Evolutionary conservation across 2,113 vertebrate species (phyloP), one percentile per base, ranked within the genome.

Genomic region (Mobula hypostoma): DNA sequence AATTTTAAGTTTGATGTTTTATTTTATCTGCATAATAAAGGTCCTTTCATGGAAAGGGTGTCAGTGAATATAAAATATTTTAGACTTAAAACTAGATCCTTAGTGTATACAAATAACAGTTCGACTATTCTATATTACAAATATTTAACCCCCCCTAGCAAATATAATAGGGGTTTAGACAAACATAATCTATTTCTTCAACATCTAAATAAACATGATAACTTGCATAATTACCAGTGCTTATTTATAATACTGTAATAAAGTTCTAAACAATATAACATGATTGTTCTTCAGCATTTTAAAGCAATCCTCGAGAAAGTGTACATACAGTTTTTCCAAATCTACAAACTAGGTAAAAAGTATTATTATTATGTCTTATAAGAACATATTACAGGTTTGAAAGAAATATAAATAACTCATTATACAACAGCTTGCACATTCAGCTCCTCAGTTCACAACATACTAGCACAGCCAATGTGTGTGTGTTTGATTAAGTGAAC

Each of bases 21-120:
- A 93, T 29, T 93, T 93, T 93, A 93, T 93, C 68, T 93, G 36
- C 19, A 93, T 74, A 72, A 72, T 93, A 76, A 56, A 21, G 19
- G 8, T 72, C 68, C 91, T 93, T 93, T 93, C 91, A 93, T 93
- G 40, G 91, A 93, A 93, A 93, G 91, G 91, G n/a, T 93, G 91
- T 48, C 19, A 72, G 66, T 29, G 91, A 56, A 93, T 40, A 74
- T 70, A 74, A 74, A 93, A 93, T 72, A 93, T 9, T 24, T 93
- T 24, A 93, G 68, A 48, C 48, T 93, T 76, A 74, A 72, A 74
- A 93, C 66, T 93, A 74, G n/a, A 85, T 91, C 17, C 68, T 91
- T 63, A 68, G 76, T 56, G 19, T 68, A 56, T 74, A 93, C 70
- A 93, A 93, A 93, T 93, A 93, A 93, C 68, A 72, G 36, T 93